Percentiles rank a stretch among this genome's conserved stretches.
Evolutionary conservation across 2,113 vertebrate genomes (phyloP).

Genomic region (Scolopax mira): DNA sequence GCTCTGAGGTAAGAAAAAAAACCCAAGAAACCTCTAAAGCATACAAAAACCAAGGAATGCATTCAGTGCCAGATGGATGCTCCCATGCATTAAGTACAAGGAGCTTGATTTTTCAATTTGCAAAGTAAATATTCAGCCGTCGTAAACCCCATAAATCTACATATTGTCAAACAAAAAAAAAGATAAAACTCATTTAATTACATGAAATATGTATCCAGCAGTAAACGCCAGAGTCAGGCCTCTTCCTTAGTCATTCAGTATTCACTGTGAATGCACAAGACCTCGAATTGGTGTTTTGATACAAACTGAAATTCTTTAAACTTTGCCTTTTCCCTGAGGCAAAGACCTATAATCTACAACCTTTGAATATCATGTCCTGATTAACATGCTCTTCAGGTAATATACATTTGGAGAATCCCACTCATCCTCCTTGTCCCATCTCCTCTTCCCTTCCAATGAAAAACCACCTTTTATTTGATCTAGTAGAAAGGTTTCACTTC

Average conservation of each 20-base stretch:
- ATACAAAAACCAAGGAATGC: background rate
- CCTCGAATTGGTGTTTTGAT: background rate
- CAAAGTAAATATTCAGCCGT: background rate
- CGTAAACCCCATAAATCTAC: background rate
- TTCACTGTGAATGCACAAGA: background rate
- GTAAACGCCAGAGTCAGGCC: background rate
- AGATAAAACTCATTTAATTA: background rate
- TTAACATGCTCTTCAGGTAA: background rate
- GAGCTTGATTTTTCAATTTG: background rate
- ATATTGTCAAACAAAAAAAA: background rate
- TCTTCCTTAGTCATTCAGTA: background rate
- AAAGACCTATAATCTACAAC: background rate
- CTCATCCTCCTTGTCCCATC: background rate
- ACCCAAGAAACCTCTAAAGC: background rate
- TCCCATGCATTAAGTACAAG: background rate
- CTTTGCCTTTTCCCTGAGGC: background rate
- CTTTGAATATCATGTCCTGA: background rate
- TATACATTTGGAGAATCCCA: background rate
- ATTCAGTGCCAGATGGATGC: background rate
- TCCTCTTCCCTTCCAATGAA: background rate
- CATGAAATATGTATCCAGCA: background rate
- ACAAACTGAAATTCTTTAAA: background rate
- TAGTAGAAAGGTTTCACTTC: background rate
- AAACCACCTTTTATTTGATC: background rate
- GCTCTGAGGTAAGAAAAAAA: background rate